Evolutionary conservation across 2,113 vertebrate species (phyloP).

Genomic region (Barbus barbus): DNA sequence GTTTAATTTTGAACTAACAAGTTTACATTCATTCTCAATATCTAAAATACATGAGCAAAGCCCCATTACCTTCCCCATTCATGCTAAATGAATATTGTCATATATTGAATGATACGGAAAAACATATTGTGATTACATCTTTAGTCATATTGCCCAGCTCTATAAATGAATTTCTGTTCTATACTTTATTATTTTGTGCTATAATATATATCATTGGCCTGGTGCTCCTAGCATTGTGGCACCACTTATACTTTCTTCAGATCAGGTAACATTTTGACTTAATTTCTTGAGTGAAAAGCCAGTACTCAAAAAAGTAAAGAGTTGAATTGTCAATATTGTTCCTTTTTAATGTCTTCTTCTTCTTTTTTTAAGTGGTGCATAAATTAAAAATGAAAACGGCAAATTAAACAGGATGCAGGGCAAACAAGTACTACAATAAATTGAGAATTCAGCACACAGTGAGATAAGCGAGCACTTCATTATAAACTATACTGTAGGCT

Average conservation of each 20-base stretch:
- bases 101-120: too few species aligned
- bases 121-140: too few species aligned
- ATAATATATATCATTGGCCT: too few species aligned
- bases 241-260: neutral
- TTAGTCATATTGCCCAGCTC: too few species aligned
- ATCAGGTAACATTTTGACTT: neutral
- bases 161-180: too few species aligned
- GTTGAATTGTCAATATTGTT: neutral
- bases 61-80: too few species aligned
- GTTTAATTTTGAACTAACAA: too few species aligned
- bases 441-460: neutral
- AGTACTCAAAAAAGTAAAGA: neutral
- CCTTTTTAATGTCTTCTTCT: neutral
- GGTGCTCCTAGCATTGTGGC: too few species aligned
- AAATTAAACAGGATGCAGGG: neutral
- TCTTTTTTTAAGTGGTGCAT: neutral
- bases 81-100: too few species aligned
- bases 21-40: too few species aligned
- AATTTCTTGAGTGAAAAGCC: neutral
- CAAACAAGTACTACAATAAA: neutral
- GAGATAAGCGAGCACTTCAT: neutral
- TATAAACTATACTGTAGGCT: neutral
- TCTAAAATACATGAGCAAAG: too few species aligned
- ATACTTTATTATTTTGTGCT: too few species aligned
- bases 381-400: neutral